These are phyloP conservation scores for Otolemur garnettii DNA, from an alignment of 2,113 vertebrate genomes.

Conservation along the genomic window DNA sequence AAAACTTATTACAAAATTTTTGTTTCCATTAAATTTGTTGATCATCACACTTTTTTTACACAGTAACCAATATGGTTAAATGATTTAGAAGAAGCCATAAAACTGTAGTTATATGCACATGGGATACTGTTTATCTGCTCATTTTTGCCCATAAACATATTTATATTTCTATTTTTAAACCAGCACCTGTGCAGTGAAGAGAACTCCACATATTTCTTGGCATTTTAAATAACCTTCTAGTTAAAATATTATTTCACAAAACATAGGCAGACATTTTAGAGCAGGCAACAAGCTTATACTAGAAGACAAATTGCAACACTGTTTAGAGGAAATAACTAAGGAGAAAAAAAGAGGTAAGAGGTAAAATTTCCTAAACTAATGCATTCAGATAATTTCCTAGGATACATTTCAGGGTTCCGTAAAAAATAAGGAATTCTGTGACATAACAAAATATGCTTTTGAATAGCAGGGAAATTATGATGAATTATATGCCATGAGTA, in stretches of 20 bases:
- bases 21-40: neutral
- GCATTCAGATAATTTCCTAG: neutral
- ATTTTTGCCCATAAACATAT: neutral
- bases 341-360: neutral
- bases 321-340: neutral
- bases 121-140: neutral
- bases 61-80: neutral
- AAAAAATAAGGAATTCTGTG: neutral
- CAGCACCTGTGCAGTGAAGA: neutral
- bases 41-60: neutral
- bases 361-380: neutral
- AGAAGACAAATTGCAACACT: neutral
- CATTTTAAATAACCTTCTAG: neutral
- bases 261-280: neutral
- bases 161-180: neutral
- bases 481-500: neutral
- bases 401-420: neutral
- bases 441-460: neutral
- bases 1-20: neutral
- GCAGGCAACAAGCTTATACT: neutral
- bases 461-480: neutral
- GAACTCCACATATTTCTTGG: neutral
- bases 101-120: neutral
- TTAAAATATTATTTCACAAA: conserved; percentile 14
- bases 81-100: neutral